Evolutionary conservation across 2,113 vertebrate genomes (phyloP).

Genomic region (Gymnogyps californianus): DNA sequence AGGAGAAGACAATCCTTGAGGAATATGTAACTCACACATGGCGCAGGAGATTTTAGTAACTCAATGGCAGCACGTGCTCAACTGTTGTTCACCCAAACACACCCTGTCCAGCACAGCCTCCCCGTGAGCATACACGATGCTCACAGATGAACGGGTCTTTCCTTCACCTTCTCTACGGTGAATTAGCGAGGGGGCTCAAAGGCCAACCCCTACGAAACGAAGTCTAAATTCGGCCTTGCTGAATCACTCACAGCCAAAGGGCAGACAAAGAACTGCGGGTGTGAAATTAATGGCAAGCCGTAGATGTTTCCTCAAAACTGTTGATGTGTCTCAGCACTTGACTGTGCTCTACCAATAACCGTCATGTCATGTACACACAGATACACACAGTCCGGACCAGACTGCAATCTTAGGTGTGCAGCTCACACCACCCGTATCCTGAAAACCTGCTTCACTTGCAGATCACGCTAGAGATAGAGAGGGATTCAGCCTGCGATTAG

Average conservation of each 20-base stretch:
- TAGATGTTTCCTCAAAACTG: neutral
- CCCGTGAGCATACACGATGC: fast-evolving
- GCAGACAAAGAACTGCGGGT: neutral
- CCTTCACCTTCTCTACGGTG: neutral
- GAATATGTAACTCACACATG: neutral
- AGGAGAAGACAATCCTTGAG: neutral
- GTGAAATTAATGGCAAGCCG: neutral
- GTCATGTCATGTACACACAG: neutral
- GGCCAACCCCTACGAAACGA: neutral
- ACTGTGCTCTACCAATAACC: neutral
- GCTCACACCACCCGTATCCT: neutral
- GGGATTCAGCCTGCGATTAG: neutral
- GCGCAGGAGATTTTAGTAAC: neutral
- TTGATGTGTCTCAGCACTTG: neutral
- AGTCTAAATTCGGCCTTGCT: neutral
- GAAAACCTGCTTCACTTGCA: conserved; percentile 36
- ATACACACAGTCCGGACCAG: neutral
- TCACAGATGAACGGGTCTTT: fast-evolving
- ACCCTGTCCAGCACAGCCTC: neutral
- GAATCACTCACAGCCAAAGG: neutral
- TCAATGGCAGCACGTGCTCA: fast-evolving
- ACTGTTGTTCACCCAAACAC: neutral
- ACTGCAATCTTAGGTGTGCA: neutral
- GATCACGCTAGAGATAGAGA: neutral
- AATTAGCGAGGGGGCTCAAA: neutral